Evolutionary conservation across 2,113 vertebrate genomes (phyloP).

Genomic region (Rafetus swinhoei): DNA sequence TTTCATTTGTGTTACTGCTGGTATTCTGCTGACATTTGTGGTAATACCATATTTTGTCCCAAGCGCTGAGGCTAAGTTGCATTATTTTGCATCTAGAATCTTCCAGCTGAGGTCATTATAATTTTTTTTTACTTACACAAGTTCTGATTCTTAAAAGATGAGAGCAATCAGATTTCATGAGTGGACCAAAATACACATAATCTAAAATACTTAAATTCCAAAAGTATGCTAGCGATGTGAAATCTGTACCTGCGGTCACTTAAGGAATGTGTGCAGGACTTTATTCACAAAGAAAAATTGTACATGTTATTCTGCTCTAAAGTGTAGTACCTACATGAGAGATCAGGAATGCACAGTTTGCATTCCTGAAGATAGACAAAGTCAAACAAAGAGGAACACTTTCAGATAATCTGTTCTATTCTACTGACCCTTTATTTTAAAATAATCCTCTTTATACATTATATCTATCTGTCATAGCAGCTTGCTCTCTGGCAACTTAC

Average conservation of each 20-base stretch:
- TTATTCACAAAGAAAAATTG: slow-evolving; percentile 46
- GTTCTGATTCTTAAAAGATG: background rate
- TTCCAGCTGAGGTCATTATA: background rate
- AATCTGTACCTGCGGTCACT: slow-evolving; percentile 40
- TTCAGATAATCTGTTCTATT: slow-evolving; percentile 38
- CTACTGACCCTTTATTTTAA: slow-evolving; percentile 34
- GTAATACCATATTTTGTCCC: background rate
- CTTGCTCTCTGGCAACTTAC: slow-evolving; percentile 57
- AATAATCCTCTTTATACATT: slow-evolving; percentile 66
- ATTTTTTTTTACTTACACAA: slow-evolving; percentile 5
- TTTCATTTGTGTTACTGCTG: background rate
- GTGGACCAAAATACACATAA: slow-evolving; percentile 18
- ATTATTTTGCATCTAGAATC: background rate
- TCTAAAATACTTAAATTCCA: slow-evolving; percentile 26
- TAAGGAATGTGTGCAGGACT: slow-evolving; percentile 30
- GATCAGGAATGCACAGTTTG: slow-evolving; percentile 15
- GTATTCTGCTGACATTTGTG: background rate
- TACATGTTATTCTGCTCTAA: slow-evolving; percentile 26
- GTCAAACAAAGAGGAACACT: no score
- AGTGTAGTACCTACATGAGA: background rate
- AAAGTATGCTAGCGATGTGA: background rate
- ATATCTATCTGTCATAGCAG: slow-evolving; percentile 35
- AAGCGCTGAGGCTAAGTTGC: background rate
- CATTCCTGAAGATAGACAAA: slow-evolving; percentile 51
- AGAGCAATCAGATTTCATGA: slow-evolving; percentile 30